Evolutionary conservation across 2,888 invertebrate species (phyloP), one percentile per base, ranked within the genome.

Genomic region (Yponomeuta evonymella): DNA sequence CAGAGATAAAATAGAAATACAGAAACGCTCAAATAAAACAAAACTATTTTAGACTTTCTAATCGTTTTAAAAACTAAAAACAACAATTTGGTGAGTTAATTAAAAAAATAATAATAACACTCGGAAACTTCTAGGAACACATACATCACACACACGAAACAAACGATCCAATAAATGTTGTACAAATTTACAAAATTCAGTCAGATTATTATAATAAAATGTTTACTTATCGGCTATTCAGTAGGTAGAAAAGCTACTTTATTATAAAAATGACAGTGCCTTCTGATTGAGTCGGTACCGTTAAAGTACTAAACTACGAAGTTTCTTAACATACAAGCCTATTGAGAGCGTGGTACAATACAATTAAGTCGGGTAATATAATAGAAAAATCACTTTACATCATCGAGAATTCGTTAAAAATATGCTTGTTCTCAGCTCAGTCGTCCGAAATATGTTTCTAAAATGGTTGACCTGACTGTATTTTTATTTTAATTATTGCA

Each of bases 181-280:
- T 71, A 71, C 62, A 83, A 86, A 86, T 85, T 79, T 87, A 87
- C 86, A 86, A 84, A 82, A 77, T 74, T 75, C 71, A 71, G 71
- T 71, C 71, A 66, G 63, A 71, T 43, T 43, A 63, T 79, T 79
- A 58, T 58, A 79, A 79, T 79, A 83, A 83, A 82, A 79, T 81
- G 83, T 82, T 83, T 80, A 81, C 75, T 78, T 79, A 75, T 71
- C 75, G 76, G 63, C 69, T 69, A 69, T 23, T 36, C 11, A 33
- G 72, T 82, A 82, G 87, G 88, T 90, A 90, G 83, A 92, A 92
- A 92, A 90, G 90, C 90, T 92, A 92, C 87, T 76, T 79, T 80
- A 81, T 76, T 77, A 74, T 75, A 79, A 79, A 77, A 82, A 68
- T 68, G 68, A 68, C 68, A 68, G 68, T 68, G 67, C 48, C 30